Base-by-base conservation (phyloP, 2,113 vertebrate species). In the Onychostoma macrolepis region DNA sequence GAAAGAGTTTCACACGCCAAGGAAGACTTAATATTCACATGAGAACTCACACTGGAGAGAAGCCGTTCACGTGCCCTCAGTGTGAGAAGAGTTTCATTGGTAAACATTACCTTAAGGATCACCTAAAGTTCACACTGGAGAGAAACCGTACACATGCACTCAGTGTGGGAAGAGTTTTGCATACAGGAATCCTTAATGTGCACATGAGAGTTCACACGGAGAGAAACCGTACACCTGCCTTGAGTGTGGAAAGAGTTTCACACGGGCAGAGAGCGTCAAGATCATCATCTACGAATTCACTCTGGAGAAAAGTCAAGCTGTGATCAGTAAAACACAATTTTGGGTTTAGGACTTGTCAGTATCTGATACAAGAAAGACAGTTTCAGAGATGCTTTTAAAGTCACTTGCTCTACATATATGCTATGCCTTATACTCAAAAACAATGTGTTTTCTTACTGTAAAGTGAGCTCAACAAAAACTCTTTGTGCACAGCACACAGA, bases 51-150 rank as follows among this genome's bases (percentile, higher is more conserved):
- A 61, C 56, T 19, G 56, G 56, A n/a, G 56, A 61, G 24, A 61
- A n/a, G 24, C 56, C 56, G 3, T 61, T 61, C 56, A 61, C 24
- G 2, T 61, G 56, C 24, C 56, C 24, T 61, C 24, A 61, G 56
- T 61, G 56, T 61, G 56, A 24, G 21, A 61, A 61, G 56, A 61
- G 56, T n/a, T 61, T 61, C 56, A 61, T 61, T n/a, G 56, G 56
- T 61, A 61, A 61, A 61, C 56, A 61, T 61, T 61, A 61, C 56
- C 56, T 61, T 61, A 61, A 61, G 56, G 56, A 61, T 61, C 56
- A 61, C 24, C 24, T n/a, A 61, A 61, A 61, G 56, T 61, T 61
- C 56, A 61, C 24, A 61, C 56, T 4, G 56, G 56, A 61, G 56
- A 61, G 24, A 61, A 61, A 61, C 24, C 56, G 24, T 61, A 61